Base-by-base conservation (phyloP, 2,113 vertebrate species). In the Mormoops blainvillei region DNA sequence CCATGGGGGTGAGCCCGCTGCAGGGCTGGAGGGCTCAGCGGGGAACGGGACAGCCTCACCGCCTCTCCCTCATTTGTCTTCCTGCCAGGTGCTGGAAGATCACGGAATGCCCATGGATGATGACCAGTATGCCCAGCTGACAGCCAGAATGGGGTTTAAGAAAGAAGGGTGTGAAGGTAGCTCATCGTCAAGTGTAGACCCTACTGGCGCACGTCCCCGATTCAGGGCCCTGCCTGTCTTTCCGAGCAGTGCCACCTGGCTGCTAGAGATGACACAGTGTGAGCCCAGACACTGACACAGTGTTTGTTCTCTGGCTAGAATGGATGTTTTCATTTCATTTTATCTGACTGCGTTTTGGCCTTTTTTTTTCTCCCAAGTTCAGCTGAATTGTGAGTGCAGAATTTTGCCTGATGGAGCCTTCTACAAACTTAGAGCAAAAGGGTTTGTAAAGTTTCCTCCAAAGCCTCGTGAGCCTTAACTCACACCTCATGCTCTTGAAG, bases 91-190 rank as follows among this genome's bases (percentile, higher is more conserved):
- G 10, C 95, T 98, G 33, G 97, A 98, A 83, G 98, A 98, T 94
- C 92, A 88, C 7, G 94, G 94, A 24, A 97, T 98, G 96, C 93
- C 96, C 31, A 45, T 98, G 97, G 97, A 98, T 19, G 94, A 98
- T 0, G 43, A 89, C 2, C 97, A 97, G 70, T 98, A 97, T 24
- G 65, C 96, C 10, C 67, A 89, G 67, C 97, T 98, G 45, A 87
- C 61, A 3, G 58, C 96, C 33, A 95, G 97, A 36, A 31, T 98
- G 16, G 95, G 97, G 41, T 98, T 97, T 81, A 93, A 87, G 91
- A 93, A 94, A 3, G 97, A 98, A 95, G 88, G 74, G 0, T n/a
- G n/a, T n/a, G n/a, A 98, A 98, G 97, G 98, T 98, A 97, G 81
- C 80, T 43, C 14, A 36, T 43, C 20, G 15, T 87, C 68, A 68